A percentile compares a stretch with the other conserved stretches of the same genome.
These are phyloP conservation scores for Etheostoma cragini DNA, from an alignment of 2,113 vertebrate genomes.

Conservation along the genomic window DNA sequence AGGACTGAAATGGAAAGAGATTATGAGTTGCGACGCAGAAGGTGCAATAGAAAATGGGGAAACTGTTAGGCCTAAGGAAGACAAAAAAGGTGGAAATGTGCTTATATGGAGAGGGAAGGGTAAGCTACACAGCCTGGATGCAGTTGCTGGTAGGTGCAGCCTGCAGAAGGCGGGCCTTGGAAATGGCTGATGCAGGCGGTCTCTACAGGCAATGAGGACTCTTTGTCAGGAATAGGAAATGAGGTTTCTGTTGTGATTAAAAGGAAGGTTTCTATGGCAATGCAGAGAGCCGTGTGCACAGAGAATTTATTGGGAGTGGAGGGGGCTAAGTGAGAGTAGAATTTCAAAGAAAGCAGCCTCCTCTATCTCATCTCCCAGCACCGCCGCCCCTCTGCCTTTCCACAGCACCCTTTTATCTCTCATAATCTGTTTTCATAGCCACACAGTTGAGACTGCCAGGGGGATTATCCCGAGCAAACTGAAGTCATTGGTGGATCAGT, in stretches of 20 bases:
- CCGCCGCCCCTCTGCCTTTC: conserved; percentile 56
- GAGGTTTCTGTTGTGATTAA: conserved; percentile 84
- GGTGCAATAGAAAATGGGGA: neutral
- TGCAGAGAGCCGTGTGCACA: conserved; percentile 80
- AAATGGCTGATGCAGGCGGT: conserved; percentile 73
- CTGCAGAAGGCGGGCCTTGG: conserved; percentile 53
- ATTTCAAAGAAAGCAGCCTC: conserved; percentile 83
- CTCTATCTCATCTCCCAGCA: conserved; percentile 67
- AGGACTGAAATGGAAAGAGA: neutral
- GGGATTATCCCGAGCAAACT: conserved; percentile 58
- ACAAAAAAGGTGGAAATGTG: conserved; percentile 63
- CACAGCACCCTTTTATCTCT: conserved; percentile 70
- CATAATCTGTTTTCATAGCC: conserved; percentile 75
- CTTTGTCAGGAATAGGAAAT: conserved; percentile 84
- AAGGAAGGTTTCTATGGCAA: conserved; percentile 83
- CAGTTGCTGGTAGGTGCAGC: conserved; percentile 53
- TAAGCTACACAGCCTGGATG: conserved; percentile 13
- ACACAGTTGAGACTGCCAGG: conserved; percentile 54
- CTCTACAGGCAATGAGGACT: conserved; percentile 77
- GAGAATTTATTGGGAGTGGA: conserved; percentile 69
- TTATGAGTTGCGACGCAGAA: conserved; percentile 6
- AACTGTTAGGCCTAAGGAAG: conserved; percentile 24
- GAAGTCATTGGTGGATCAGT: conserved; percentile 44
- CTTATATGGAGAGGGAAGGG: conserved; percentile 63
- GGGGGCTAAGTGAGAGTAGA: conserved; percentile 78